These are phyloP conservation scores for Eurypyga helias DNA, from an alignment of 2,113 vertebrate species.

Conservation along the genomic window DNA sequence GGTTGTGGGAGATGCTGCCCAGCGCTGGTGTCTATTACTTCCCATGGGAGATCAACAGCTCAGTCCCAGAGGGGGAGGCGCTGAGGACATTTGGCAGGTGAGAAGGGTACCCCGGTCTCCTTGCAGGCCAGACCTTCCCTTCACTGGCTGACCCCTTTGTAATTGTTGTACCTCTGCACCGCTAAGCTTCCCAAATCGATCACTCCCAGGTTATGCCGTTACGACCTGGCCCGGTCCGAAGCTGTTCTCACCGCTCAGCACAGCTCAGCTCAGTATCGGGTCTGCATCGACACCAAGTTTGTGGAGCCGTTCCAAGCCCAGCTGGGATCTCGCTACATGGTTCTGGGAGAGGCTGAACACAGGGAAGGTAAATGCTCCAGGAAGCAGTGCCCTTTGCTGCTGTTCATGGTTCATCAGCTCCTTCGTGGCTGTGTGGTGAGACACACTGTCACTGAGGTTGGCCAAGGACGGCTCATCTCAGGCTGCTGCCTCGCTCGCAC, in stretches of 20 bases:
- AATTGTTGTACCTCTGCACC: not conserved
- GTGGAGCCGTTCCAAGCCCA: slow-evolving; percentile 92
- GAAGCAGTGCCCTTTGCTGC: not conserved
- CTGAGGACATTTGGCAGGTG: slow-evolving; percentile 91
- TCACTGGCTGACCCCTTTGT: not conserved
- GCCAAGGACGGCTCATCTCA: not conserved
- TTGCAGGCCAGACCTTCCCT: slow-evolving; percentile 22
- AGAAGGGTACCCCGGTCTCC: not conserved
- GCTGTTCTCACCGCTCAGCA: slow-evolving; percentile 79
- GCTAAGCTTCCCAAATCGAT: not conserved
- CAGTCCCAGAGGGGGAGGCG: slow-evolving; percentile 75
- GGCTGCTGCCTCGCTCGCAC: not conserved
- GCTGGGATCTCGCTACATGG: slow-evolving; percentile 84
- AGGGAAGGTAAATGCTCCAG: slow-evolving; percentile 77
- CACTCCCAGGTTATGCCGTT: slow-evolving; percentile 79
- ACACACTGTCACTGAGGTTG: not conserved
- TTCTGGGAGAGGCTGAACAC: slow-evolving; percentile 86
- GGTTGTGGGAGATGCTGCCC: slow-evolving; percentile 77
- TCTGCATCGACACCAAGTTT: slow-evolving; percentile 80
- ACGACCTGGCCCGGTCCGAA: slow-evolving; percentile 79
- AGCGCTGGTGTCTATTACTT: slow-evolving; percentile 81
- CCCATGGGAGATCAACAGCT: slow-evolving; percentile 86
- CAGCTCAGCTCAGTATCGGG: slow-evolving; percentile 74
- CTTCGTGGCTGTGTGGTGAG: rapidly evolving
- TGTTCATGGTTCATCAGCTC: not conserved